A percentile compares a stretch with the other conserved stretches of the same genome.
Evolutionary conservation across 2,113 vertebrate species (phyloP).

Genomic region (Corythornis vintsioides): DNA sequence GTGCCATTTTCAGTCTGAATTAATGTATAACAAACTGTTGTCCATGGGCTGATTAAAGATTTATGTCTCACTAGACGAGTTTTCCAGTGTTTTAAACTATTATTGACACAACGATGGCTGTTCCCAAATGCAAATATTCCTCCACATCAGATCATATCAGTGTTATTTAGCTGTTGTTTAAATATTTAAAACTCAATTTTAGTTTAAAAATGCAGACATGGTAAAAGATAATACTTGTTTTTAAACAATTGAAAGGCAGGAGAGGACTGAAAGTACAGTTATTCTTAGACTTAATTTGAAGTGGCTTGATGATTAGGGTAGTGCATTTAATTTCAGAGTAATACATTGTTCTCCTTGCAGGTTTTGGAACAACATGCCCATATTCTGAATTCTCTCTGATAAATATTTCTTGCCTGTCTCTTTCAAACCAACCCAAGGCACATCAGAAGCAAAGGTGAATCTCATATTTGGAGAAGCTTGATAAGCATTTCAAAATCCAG

Average conservation of each 20-base stretch:
- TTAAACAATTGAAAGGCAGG: not conserved
- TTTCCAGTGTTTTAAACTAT: not conserved
- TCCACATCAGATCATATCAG: not conserved
- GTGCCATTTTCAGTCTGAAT: not conserved
- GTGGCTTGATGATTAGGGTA: not conserved
- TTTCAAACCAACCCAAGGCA: slow-evolving; percentile 24
- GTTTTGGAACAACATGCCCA: not conserved
- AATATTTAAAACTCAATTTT: slow-evolving; percentile 26
- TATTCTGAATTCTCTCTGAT: not conserved
- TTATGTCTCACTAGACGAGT: not conserved
- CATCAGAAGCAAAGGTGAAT: slow-evolving; percentile 8
- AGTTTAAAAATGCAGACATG: not conserved
- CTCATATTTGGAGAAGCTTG: not conserved
- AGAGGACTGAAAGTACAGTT: not conserved
- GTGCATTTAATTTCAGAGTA: not conserved
- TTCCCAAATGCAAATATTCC: not conserved
- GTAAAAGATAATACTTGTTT: not conserved
- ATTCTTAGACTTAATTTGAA: not conserved
- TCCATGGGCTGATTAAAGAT: slow-evolving; percentile 19
- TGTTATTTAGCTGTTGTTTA: slow-evolving; percentile 8
- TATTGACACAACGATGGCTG: slow-evolving; percentile 7
- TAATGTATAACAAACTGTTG: not conserved
- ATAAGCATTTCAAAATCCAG: slow-evolving; percentile 31
- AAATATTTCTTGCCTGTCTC: slow-evolving; percentile 23
- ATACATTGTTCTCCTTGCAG: not conserved